Base-by-base conservation (phyloP, 2,888 invertebrate species). In the Morpho deidamia region DNA sequence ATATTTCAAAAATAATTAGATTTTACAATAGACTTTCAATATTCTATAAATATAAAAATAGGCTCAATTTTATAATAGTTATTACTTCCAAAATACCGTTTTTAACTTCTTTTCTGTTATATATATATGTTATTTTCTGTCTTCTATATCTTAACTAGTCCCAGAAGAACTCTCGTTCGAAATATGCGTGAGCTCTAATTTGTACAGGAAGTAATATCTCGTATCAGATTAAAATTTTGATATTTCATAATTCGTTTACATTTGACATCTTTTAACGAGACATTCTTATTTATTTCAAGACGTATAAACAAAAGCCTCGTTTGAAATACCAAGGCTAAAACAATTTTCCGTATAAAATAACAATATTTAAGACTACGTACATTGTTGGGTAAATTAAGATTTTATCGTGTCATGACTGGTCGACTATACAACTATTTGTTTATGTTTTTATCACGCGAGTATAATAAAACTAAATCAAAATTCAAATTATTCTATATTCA, bases 341-440 rank as follows among this genome's bases (percentile, higher is more conserved):
- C 32, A 5, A 57, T 57, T 39, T 54, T 57, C 44, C 50, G 51
- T 51, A 54, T 49, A 48, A 37, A 47, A 51, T 11, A 47, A 57
- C 40, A 47, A 51, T 51, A 59, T 34, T 47, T 46, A 43, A 58
- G 58, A 46, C 62, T 57, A 67, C 23, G 23, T 23, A 23, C 23
- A 23, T 23, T 23, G 71, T 74, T 72, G 65, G 62, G 68, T 66
- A 79, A 80, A 85, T 83, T 82, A 83, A 85, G 86, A 87, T 87
- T 53, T 74, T 49, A 72, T 72, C 71, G 46, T 43, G 45, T 54
- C 61, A 57, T 60, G 63, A 63, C 60, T 64, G 58, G 43, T 59
- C 61, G 58, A 62, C 63, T 52, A 49, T 51, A 63, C 56, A 7
- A 40, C 40, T 47, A 47, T 37, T 38, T 53, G 42, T 53, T 47